A percentile compares a stretch with the other conserved stretches of the same genome.
Evolutionary conservation across 2,797 vertebrate genomes (phyloP).

Genomic region (Danio tinwini): DNA sequence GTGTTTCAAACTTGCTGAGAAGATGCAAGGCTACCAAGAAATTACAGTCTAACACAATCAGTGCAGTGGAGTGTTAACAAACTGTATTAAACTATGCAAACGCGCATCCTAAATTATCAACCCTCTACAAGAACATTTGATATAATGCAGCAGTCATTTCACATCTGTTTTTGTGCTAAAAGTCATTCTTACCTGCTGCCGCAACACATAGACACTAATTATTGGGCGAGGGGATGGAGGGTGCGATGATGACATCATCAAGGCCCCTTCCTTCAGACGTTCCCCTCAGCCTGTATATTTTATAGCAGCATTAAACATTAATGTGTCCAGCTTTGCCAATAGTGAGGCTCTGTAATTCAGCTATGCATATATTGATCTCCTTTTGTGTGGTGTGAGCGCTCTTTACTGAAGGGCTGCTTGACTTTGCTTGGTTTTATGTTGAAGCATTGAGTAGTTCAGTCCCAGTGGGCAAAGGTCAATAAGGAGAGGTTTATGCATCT

Average conservation of each 20-base stretch:
- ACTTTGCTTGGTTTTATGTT: constrained; percentile 9
- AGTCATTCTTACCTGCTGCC: background rate
- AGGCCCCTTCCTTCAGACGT: constrained; percentile 17
- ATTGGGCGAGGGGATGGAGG: constrained; percentile 1
- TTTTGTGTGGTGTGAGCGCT: background rate
- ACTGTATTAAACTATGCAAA: constrained; percentile 30
- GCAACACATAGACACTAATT: constrained; percentile 37
- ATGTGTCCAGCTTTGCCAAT: constrained; percentile 33
- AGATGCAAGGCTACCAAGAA: constrained; percentile 6
- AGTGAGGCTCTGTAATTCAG: constrained; percentile 25
- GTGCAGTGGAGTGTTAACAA: background rate
- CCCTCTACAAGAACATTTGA: background rate
- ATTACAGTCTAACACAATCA: background rate
- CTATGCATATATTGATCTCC: constrained; percentile 38
- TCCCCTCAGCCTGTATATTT: constrained; percentile 26
- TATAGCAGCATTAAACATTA: constrained; percentile 48
- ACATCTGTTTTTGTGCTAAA: background rate
- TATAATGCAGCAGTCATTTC: background rate
- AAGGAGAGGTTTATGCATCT: background rate
- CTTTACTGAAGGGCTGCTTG: constrained; percentile 7
- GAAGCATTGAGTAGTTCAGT: constrained; percentile 12
- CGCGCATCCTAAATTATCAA: background rate
- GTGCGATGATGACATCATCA: background rate
- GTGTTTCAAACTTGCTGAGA: constrained; percentile 8
- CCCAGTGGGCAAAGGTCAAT: background rate